phyloP scores from a whole-genome alignment of 2,797 vertebrate genomes.

The Perodicticus potto region DNA sequence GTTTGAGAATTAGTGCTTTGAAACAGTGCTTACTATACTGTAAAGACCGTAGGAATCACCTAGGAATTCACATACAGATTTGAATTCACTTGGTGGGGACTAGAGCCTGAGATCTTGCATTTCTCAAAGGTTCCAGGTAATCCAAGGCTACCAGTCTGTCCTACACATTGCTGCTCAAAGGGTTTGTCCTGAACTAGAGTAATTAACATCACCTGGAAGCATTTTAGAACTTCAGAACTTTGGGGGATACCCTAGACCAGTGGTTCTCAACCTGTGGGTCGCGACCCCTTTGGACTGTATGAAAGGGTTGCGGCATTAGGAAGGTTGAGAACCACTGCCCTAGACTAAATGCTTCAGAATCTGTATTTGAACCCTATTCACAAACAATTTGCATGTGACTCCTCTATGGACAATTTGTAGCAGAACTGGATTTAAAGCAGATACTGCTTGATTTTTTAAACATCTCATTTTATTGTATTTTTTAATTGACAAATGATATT shows the following conservation, averaged over 20 bases:
- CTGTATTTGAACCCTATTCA: not conserved
- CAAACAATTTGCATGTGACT: not conserved
- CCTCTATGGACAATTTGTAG: not conserved
- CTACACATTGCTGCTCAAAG: not conserved
- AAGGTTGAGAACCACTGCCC: not conserved
- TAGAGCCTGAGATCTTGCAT: not conserved
- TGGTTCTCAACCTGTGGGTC: no score
- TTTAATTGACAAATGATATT: not conserved
- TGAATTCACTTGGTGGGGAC: not conserved
- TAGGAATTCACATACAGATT: slow-evolving; percentile 9
- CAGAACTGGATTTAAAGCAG: not conserved
- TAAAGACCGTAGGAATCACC: not conserved
- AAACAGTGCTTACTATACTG: not conserved
- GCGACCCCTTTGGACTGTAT: no score
- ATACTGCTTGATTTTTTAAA: not conserved
- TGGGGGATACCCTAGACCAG: not conserved
- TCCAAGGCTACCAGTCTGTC: not conserved
- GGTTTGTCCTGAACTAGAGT: not conserved
- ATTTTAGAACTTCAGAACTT: slow-evolving; percentile 3
- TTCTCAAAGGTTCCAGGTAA: not conserved
- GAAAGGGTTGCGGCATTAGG: no score
- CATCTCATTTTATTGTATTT: not conserved
- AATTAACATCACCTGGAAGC: not conserved
- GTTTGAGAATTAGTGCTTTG: slow-evolving; percentile 2
- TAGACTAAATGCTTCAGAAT: not conserved